A percentile compares a stretch with the other conserved stretches of the same genome.
Evolutionary conservation across 2,113 vertebrate species (phyloP).

Genomic region (western clawed frog (Xenopus tropicalis)): UCB_Xtro_10.0 CM004447.2:26616501-26617000

Average conservation of each 20-base stretch:
- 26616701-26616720: background rate
- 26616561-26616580: no score
- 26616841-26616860: background rate
- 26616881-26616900: conserved; percentile 14
- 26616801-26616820: background rate
- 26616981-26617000: no score
- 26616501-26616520: no score
- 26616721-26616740: conserved; percentile 10
- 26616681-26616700: no score
- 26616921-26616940: background rate
- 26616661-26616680: no score
- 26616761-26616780: conserved; percentile 5
- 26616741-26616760: background rate
- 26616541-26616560: no score
- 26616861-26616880: conserved; percentile 4
- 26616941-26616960: conserved; percentile 1
- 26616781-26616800: background rate
- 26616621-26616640: no score
- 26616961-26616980: background rate
- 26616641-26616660: no score
- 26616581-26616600: no score
- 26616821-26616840: conserved; percentile 34
- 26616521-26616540: no score
- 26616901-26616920: background rate
- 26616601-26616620: no score